Conservation (phyloP, 2,113 vertebrate genomes). For the Thomomys bottae region DNA sequence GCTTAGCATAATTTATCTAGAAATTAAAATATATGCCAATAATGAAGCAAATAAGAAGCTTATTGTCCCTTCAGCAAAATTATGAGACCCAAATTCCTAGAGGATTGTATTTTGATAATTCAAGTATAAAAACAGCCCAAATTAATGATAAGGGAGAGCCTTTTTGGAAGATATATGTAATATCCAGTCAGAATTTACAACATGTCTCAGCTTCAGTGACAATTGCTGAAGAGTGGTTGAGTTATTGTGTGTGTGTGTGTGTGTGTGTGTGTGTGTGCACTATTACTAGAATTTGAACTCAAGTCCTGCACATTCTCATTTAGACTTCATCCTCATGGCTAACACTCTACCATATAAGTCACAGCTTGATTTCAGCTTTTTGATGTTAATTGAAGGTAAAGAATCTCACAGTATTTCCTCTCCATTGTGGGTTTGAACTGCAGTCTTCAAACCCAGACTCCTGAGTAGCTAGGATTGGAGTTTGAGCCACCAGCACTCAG, state of each 20-base stretch:
- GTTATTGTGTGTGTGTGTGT: background rate
- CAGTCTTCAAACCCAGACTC: no score
- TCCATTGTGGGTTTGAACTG: no score
- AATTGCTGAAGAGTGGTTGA: background rate
- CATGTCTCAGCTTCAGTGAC: background rate
- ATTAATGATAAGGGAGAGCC: background rate
- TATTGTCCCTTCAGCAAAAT: background rate
- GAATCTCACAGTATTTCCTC: no score
- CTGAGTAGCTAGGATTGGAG: no score
- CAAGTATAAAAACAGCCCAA: background rate
- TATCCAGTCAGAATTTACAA: background rate
- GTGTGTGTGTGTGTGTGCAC: background rate
- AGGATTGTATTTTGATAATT: background rate
- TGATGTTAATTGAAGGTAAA: no score
- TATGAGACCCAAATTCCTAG: background rate
- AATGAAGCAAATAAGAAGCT: background rate
- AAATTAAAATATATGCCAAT: background rate
- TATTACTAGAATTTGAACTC: no score
- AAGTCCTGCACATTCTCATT: no score
- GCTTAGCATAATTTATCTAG: background rate
- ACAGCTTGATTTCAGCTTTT: no score
- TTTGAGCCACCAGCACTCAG: no score
- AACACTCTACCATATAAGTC: no score
- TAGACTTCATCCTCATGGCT: no score
- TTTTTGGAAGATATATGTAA: background rate